Conservation (phyloP, 2,888 invertebrate species). For the Chalcosyrphus nemorum region DNA sequence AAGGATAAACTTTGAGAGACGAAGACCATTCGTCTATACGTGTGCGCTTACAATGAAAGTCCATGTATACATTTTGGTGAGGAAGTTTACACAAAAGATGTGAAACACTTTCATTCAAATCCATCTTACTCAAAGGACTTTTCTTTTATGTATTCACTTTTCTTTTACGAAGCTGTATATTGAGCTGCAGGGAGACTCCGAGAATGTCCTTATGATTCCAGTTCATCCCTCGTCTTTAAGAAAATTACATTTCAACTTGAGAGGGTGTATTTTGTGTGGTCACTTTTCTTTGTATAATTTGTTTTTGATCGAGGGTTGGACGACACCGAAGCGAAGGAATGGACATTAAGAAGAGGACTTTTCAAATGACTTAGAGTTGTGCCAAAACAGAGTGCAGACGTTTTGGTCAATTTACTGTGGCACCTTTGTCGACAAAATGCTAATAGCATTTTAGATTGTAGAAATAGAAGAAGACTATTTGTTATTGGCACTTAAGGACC, state of each 20-base stretch:
- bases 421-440: conserved; percentile 57
- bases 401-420: conserved; percentile 70
- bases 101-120: conserved; percentile 69
- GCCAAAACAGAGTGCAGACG: conserved; percentile 33
- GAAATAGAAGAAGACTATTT: conserved; percentile 56
- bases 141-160: conserved; percentile 55
- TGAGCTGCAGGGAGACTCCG: background rate
- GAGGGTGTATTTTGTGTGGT: conserved; percentile 31
- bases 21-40: conserved; percentile 2
- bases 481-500: conserved; percentile 71
- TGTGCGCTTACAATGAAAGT: conserved; percentile 42
- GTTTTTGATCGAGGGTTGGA: conserved; percentile 70
- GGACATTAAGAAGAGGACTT: conserved; percentile 43
- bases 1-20: conserved; percentile 55
- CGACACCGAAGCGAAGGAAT: background rate
- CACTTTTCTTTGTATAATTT: conserved; percentile 70
- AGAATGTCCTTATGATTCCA: conserved; percentile 12
- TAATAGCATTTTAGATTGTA: conserved; percentile 26
- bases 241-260: conserved; percentile 66
- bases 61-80: conserved; percentile 11
- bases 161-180: conserved; percentile 28
- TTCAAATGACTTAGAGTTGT: conserved; percentile 44
- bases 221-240: conserved; percentile 65
- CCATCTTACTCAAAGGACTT: conserved; percentile 68
- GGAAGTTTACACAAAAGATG: conserved; percentile 65